Conservation (phyloP, 2,113 vertebrate species). For the Onychorhynchus coronatus region DNA sequence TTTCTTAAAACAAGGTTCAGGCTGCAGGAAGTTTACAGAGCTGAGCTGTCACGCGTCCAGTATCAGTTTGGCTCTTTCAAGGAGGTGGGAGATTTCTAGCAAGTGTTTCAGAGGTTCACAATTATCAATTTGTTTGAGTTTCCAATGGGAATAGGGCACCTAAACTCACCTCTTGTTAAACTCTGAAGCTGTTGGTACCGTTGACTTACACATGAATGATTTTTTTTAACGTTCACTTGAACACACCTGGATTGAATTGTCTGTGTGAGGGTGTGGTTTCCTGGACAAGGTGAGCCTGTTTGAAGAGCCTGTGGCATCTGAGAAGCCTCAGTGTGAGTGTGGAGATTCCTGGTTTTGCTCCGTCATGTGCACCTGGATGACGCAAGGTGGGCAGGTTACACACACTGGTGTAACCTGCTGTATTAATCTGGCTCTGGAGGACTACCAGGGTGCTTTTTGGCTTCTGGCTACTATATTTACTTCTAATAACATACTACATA, state of each 20-base stretch:
- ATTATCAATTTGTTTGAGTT: not conserved
- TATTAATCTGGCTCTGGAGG: not conserved
- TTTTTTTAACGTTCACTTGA: not conserved
- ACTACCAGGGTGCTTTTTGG: not conserved
- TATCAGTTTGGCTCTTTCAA: not conserved
- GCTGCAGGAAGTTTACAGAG: not conserved
- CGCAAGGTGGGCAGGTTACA: rapidly evolving
- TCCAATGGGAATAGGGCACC: not conserved
- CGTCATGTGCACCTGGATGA: not conserved
- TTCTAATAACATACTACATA: not conserved
- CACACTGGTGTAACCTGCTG: not conserved
- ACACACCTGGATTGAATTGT: rapidly evolving
- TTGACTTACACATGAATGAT: rapidly evolving
- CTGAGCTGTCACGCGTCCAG: not conserved
- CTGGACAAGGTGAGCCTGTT: not conserved
- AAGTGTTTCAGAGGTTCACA: not conserved
- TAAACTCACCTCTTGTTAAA: not conserved
- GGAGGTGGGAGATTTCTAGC: not conserved
- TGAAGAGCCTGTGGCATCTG: not conserved
- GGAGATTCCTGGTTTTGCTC: not conserved
- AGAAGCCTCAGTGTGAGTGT: not conserved
- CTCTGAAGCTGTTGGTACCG: not conserved
- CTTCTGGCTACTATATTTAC: not conserved
- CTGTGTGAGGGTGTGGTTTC: not conserved
- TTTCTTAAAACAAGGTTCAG: not conserved